Evolutionary conservation across 2,797 vertebrate species (phyloP).

Genomic region (Acanthurus leucopareius): DNA sequence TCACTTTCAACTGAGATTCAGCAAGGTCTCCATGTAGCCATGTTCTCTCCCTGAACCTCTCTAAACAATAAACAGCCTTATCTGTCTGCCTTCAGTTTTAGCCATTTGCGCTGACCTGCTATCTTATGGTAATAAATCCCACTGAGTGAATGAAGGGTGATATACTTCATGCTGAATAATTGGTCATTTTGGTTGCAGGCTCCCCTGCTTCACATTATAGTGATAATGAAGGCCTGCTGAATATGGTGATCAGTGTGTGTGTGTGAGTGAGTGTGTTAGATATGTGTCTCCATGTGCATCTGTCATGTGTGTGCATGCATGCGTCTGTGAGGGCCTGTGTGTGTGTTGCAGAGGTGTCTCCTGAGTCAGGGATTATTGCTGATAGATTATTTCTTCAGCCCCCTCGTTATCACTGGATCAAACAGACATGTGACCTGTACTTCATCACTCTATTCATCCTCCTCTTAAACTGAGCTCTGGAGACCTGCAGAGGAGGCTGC

Average conservation of each 20-base stretch:
- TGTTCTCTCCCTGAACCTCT: conserved; percentile 66
- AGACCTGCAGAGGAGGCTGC: conserved; percentile 72
- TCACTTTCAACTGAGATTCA: conserved; percentile 65
- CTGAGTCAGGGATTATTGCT: conserved; percentile 86
- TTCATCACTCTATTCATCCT: conserved; percentile 85
- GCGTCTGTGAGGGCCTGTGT: conserved; percentile 33
- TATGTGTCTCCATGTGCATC: conserved; percentile 69
- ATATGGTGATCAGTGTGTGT: conserved; percentile 83
- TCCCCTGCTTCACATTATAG: conserved; percentile 84
- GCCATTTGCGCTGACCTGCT: conserved; percentile 74
- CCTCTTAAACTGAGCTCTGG: conserved; percentile 83
- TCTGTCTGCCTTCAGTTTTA: conserved; percentile 70
- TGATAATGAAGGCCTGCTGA: conserved; percentile 86
- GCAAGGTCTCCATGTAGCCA: conserved; percentile 71
- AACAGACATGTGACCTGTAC: conserved; percentile 84
- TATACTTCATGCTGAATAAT: conserved; percentile 84
- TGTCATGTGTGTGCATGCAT: conserved; percentile 71
- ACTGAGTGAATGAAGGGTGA: conserved; percentile 72
- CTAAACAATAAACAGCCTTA: conserved; percentile 81
- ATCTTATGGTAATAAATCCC: conserved; percentile 78
- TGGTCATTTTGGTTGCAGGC: conserved; percentile 85
- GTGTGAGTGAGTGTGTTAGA: conserved; percentile 55
- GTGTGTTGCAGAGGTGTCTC: conserved; percentile 79
- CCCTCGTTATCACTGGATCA: conserved; percentile 86
- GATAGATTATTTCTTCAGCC: conserved; percentile 87